Evolutionary conservation across 2,888 invertebrate genomes (phyloP).

Genomic region (Subacronicta megacephala): DNA sequence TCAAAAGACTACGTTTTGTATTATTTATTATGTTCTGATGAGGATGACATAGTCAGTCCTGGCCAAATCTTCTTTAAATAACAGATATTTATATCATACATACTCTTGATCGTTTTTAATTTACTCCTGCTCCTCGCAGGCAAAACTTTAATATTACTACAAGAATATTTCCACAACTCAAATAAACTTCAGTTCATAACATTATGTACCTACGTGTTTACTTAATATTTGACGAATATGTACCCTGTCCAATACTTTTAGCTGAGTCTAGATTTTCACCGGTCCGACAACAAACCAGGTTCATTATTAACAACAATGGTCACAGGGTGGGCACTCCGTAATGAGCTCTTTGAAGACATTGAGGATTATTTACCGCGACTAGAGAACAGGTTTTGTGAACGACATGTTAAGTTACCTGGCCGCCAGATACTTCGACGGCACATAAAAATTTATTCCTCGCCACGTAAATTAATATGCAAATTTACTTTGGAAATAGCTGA

Average conservation of each 20-base stretch:
- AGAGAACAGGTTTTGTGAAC: conserved; percentile 20
- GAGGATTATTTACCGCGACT: conserved; percentile 38
- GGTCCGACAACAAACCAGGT: conserved; percentile 21
- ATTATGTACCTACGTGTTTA: too few species aligned
- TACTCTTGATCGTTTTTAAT: too few species aligned
- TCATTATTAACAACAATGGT: conserved; percentile 33
- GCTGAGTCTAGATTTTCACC: conserved; percentile 9
- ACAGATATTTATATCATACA: too few species aligned
- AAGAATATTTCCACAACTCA: too few species aligned
- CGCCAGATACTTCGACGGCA: too few species aligned
- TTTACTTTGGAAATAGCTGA: not conserved
- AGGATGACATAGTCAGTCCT: too few species aligned
- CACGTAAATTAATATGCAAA: not conserved
- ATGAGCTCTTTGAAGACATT: conserved; percentile 37
- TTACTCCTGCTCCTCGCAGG: too few species aligned
- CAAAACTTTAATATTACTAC: too few species aligned
- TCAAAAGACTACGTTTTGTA: too few species aligned
- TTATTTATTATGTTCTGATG: too few species aligned
- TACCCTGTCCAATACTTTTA: not conserved
- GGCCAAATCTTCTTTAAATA: too few species aligned
- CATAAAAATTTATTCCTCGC: not conserved
- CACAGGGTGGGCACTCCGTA: conserved; percentile 25
- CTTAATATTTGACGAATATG: not conserved
- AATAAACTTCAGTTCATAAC: too few species aligned
- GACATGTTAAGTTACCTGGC: not conserved